These are phyloP conservation scores for Galleria mellonella DNA, from an alignment of 1,140 invertebrate species.

Conservation along the genomic window DNA sequence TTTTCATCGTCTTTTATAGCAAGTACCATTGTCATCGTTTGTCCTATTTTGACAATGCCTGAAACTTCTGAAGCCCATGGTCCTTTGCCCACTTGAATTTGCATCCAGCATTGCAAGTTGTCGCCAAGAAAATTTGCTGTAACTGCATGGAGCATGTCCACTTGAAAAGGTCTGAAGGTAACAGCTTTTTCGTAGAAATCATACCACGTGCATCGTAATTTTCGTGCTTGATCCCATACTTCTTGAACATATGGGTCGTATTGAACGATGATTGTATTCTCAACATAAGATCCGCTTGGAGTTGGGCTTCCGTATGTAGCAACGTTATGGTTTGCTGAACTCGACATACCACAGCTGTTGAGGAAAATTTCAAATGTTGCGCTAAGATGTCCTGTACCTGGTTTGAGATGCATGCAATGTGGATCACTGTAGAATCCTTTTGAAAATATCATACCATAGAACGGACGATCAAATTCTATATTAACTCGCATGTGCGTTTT, in stretches of 20 bases:
- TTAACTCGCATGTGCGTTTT: slow-evolving; percentile 96
- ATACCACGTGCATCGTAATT: slow-evolving; percentile 94
- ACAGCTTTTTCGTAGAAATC: slow-evolving; percentile 96
- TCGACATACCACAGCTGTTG: slow-evolving; percentile 93
- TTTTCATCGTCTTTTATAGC: slow-evolving; percentile 97
- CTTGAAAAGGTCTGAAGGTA: slow-evolving; percentile 94
- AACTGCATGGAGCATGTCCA: slow-evolving; percentile 95
- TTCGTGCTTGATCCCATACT: slow-evolving; percentile 88
- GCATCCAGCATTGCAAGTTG: slow-evolving; percentile 97
- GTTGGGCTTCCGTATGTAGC: slow-evolving; percentile 87
- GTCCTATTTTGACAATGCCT: slow-evolving; percentile 95
- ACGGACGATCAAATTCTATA: slow-evolving; percentile 95
- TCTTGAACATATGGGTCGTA: slow-evolving; percentile 96
- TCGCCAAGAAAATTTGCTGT: slow-evolving; percentile 96
- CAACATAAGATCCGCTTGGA: slow-evolving; percentile 92
- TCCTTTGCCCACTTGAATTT: slow-evolving; percentile 95
- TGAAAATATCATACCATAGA: slow-evolving; percentile 97
- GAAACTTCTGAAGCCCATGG: slow-evolving; percentile 96
- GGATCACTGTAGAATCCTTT: slow-evolving; percentile 94
- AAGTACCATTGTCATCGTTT: slow-evolving; percentile 97
- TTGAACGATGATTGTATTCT: slow-evolving; percentile 96
- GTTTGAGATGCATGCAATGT: slow-evolving; percentile 92
- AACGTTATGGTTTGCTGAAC: slow-evolving; percentile 88
- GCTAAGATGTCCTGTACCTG: slow-evolving; percentile 90
- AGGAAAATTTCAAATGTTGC: slow-evolving; percentile 95